Base-by-base conservation (phyloP, 2,888 invertebrate species). In the Heliconius charithonia region DNA sequence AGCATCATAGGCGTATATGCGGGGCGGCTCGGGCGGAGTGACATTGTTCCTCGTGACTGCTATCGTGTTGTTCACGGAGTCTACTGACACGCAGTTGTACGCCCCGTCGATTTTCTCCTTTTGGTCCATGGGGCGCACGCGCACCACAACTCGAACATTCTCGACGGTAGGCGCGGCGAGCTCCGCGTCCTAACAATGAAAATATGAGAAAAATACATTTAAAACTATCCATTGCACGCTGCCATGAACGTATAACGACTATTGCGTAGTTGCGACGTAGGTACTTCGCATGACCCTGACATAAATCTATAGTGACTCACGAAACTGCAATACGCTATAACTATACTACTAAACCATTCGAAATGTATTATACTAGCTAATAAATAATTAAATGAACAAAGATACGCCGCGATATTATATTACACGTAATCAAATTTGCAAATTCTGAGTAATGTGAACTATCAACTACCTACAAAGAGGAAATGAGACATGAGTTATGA, bases 61-160 rank as follows among this genome's bases (percentile, higher is more conserved):
- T 27, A 99, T 96, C 69, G 97, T 96, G 85, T 97, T 97, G 90
- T 97, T 97, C 80, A 97, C 95, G 59, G 96, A 92, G 87, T 98
- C 97, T 84, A 98, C 97, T 59, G 96, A 95, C 0, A 98, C 97
- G 81, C 98, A 97, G 88, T 96, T 96, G 85, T 96, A 95, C 76
- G 97, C 96, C 22, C 96, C 97, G 79, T 96, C 96, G 79, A 96
- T 94, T 84, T 96, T 93, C 95, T 99, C 99, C 85, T 97, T 96
- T 88, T 97, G 97, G 91, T 97, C 99, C 92, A 99, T 96, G 0
- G 99, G 99, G 74, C 99, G 97, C 83, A 99, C 97, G 76, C 99
- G 96, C 25, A 99, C 98, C 79, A 99, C 98, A 75, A 99, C 99
- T 74, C 98, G 97, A 67, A 99, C 99, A 96, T 99, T 99, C 94